A percentile compares a stretch with the other conserved stretches of the same genome.
These are phyloP conservation scores for Barbus barbus DNA, from an alignment of 2,113 vertebrate species.

Conservation along the genomic window DNA sequence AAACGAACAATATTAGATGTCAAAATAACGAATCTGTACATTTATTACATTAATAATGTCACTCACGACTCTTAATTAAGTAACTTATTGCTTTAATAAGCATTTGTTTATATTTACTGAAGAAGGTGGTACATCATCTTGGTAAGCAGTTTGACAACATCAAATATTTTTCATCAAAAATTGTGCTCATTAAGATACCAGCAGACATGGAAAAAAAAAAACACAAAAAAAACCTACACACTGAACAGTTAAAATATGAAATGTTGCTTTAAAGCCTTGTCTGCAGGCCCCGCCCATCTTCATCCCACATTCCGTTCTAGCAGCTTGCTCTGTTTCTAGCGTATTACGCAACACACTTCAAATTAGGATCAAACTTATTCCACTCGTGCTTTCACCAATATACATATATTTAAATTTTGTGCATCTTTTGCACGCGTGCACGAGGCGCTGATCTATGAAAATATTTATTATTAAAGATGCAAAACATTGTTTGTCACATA, in stretches of 20 bases:
- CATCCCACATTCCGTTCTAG: not conserved
- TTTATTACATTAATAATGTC: too few species aligned
- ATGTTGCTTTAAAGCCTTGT: not conserved
- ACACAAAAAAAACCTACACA: too few species aligned
- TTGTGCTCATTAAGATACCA: too few species aligned
- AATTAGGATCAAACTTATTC: not conserved
- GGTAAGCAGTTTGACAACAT: too few species aligned
- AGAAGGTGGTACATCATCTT: too few species aligned
- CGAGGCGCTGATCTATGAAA: not conserved
- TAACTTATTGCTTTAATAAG: too few species aligned
- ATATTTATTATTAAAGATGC: not conserved
- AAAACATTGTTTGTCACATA: not conserved
- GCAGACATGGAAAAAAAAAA: too few species aligned
- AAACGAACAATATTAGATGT: too few species aligned
- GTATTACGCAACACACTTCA: not conserved
- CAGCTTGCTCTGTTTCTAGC: not conserved
- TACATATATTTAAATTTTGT: not conserved
- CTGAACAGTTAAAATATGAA: not conserved
- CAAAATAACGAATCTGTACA: too few species aligned
- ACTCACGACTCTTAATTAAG: too few species aligned
- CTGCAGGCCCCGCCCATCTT: not conserved
- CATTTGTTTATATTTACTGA: too few species aligned
- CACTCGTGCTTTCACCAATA: not conserved
- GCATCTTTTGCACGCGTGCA: not conserved
- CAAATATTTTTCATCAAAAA: too few species aligned